Percentiles rank a stretch among this genome's conserved stretches.
phyloP scores from a whole-genome alignment of 2,797 vertebrate genomes.

The Falco concolor region DNA sequence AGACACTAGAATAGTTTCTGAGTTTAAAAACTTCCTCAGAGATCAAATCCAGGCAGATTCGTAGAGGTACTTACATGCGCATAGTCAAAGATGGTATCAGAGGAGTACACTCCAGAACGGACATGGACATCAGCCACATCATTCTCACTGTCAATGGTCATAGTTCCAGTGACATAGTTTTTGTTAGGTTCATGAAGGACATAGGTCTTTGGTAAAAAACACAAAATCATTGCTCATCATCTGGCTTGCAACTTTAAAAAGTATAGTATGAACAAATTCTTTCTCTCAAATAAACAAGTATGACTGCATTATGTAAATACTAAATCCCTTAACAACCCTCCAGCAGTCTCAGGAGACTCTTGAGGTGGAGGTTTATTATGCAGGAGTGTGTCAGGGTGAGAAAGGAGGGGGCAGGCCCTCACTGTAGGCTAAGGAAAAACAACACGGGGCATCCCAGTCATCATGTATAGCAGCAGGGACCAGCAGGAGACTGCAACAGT shows the following conservation, averaged over 20 bases:
- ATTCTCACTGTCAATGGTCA: slow-evolving; percentile 59
- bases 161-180: slow-evolving; percentile 54
- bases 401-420: background rate
- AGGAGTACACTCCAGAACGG: slow-evolving; percentile 64
- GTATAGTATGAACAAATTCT: background rate
- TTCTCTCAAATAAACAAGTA: background rate
- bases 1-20: background rate
- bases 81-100: slow-evolving; percentile 75
- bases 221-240: background rate
- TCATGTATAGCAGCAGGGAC: background rate
- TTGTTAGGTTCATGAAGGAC: background rate
- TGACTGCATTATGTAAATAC: background rate
- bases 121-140: slow-evolving; percentile 43
- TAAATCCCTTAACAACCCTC: background rate
- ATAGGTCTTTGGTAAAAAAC: slow-evolving; percentile 36
- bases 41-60: too few relatives aligned
- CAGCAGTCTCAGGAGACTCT: background rate
- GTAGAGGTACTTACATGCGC: slow-evolving; percentile 53
- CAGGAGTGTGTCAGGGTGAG: background rate
- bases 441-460: background rate
- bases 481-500: background rate
- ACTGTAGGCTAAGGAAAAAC: background rate
- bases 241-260: background rate
- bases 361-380: background rate
- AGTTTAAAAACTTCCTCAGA: background rate